These are phyloP conservation scores for Prochilodus magdalenae DNA, from an alignment of 2,113 vertebrate genomes.

Conservation along the genomic window DNA sequence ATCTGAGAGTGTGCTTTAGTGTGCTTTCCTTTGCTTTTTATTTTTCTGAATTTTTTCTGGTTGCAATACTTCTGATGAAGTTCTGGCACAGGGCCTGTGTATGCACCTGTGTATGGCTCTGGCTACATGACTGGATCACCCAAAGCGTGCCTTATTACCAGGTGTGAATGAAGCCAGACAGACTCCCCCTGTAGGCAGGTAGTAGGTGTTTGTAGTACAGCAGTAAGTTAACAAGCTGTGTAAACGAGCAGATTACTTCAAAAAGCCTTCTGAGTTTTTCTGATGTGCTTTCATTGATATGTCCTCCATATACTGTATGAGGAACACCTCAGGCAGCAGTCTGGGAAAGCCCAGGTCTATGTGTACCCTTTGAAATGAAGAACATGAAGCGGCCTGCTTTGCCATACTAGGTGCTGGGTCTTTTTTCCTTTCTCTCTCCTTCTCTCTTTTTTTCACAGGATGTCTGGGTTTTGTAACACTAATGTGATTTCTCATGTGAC, in stretches of 20 bases:
- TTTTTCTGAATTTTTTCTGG: no score
- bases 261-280: background rate
- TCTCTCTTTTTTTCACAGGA: slow-evolving; percentile 37
- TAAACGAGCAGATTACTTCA: background rate
- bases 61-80: no score
- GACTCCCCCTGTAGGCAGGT: background rate
- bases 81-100: no score
- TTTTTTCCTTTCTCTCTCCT: slow-evolving; percentile 9
- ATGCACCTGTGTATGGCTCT: no score
- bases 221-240: background rate
- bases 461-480: slow-evolving; percentile 48
- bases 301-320: background rate
- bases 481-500: slow-evolving; percentile 45
- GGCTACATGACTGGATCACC: no score
- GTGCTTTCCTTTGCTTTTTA: no score
- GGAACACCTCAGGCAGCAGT: background rate
- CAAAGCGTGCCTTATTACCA: no score
- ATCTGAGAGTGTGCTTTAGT: no score
- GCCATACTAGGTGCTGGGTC: background rate
- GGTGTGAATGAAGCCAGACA: no score
- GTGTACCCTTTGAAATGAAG: slow-evolving; percentile 18
- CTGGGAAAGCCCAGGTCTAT: slow-evolving; percentile 10
- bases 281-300: background rate
- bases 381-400: slow-evolving; percentile 21
- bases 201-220: background rate